Conservation (phyloP, 2,888 invertebrate genomes). For the Drosophila infuscata region DNA sequence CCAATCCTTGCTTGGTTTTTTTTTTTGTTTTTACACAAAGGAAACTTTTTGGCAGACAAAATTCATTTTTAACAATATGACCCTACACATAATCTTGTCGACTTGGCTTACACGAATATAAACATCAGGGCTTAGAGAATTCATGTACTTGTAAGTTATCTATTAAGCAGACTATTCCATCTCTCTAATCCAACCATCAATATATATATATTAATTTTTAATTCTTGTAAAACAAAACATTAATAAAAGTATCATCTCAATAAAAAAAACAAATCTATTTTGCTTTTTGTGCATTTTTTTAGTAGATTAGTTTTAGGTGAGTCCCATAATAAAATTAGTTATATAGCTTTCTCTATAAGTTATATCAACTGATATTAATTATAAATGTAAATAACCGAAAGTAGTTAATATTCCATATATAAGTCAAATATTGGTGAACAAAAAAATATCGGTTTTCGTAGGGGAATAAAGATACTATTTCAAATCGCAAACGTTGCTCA, state of each 20-base stretch:
- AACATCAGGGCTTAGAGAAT: background rate
- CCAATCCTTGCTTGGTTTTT: background rate
- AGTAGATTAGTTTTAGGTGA: no score
- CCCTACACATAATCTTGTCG: background rate
- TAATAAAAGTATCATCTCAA: no score
- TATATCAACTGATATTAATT: no score
- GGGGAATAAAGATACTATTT: slow-evolving; percentile 82
- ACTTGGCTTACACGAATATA: no score
- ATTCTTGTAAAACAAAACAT: background rate
- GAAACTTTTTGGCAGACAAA: no score
- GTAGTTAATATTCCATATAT: no score
- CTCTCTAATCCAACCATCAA: background rate
- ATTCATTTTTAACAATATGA: background rate
- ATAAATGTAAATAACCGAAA: no score
- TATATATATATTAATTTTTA: background rate
- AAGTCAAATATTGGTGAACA: no score
- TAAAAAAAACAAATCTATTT: no score
- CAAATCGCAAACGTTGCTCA: slow-evolving; percentile 88
- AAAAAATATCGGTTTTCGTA: slow-evolving; percentile 7
- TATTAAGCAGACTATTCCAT: background rate
- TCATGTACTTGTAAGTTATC: background rate
- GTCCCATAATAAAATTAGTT: no score
- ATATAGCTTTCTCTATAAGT: no score
- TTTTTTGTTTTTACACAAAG: background rate
- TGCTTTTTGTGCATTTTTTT: no score